phyloP scores from a whole-genome alignment of 2,797 vertebrate genomes.

The Euthynnus affinis region DNA sequence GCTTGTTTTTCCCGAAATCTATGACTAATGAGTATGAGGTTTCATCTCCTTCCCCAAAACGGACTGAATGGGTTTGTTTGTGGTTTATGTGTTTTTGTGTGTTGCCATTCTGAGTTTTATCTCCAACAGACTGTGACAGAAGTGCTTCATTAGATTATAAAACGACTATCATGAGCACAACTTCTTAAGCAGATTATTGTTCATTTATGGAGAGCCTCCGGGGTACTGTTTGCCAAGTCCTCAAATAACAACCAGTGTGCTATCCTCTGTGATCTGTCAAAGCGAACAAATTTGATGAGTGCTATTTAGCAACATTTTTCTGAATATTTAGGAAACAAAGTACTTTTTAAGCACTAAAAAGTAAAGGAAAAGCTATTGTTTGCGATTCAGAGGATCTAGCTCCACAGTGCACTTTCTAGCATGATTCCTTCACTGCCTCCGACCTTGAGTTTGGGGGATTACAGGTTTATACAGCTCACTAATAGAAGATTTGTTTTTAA shows the following conservation, averaged over 20 bases:
- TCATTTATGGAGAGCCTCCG: conserved; percentile 52
- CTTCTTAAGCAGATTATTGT: conserved; percentile 62
- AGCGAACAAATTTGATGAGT: conserved; percentile 36
- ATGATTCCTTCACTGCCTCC: background rate
- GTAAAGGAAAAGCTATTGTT: conserved; percentile 22
- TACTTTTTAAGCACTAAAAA: conserved; percentile 13
- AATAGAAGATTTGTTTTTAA: conserved; percentile 5
- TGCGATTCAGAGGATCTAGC: background rate
- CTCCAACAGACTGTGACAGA: conserved; percentile 58
- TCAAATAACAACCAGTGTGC: conserved; percentile 28
- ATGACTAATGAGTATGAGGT: conserved; percentile 67
- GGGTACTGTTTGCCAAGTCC: conserved; percentile 46
- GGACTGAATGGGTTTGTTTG: conserved; percentile 32
- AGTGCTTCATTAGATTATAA: conserved; percentile 68
- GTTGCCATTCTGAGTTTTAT: conserved; percentile 33
- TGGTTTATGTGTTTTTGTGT: conserved; percentile 24
- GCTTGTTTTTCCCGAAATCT: conserved; percentile 48
- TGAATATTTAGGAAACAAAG: conserved; percentile 13
- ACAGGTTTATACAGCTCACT: conserved; percentile 14
- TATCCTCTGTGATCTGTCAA: conserved; percentile 46
- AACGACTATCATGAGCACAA: conserved; percentile 51
- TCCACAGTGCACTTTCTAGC: background rate
- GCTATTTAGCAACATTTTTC: conserved; percentile 25
- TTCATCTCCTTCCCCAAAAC: conserved; percentile 44
- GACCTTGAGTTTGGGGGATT: background rate